Percentiles rank a stretch among this genome's conserved stretches.
phyloP scores from a whole-genome alignment of 2,888 invertebrate genomes.

The Cephus nigrinus region DNA sequence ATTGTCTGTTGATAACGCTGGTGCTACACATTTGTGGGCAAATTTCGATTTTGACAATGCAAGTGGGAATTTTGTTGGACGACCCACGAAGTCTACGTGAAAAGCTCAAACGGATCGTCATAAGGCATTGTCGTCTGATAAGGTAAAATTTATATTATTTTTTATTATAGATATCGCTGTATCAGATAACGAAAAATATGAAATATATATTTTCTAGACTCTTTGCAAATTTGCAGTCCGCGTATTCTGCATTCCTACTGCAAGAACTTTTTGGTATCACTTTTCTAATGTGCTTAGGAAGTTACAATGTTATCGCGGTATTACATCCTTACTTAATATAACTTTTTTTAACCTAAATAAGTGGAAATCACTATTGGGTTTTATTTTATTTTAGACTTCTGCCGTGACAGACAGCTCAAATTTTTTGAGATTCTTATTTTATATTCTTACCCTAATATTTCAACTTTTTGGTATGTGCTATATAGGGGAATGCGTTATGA shows the following conservation, averaged over 20 bases:
- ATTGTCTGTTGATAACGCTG: slow-evolving; percentile 23
- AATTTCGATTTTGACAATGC: slow-evolving; percentile 17
- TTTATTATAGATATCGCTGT: neutral
- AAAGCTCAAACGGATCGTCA: neutral
- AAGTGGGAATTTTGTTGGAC: slow-evolving; percentile 1
- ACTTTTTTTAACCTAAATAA: neutral
- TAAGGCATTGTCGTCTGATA: neutral
- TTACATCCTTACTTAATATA: neutral
- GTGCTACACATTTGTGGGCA: slow-evolving; percentile 29
- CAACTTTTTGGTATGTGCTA: slow-evolving; percentile 34
- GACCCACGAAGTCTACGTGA: too few relatives aligned
- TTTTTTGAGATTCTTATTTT: slow-evolving; percentile 16
- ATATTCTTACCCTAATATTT: slow-evolving; percentile 25
- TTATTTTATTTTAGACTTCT: neutral
- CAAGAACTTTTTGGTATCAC: slow-evolving; percentile 18
- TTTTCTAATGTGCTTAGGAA: slow-evolving; percentile 24
- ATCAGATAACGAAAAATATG: neutral
- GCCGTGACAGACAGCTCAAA: neutral
- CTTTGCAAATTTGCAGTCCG: neutral
- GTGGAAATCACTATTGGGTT: neutral
- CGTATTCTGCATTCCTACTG: slow-evolving; percentile 13
- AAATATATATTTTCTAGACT: neutral
- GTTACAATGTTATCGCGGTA: slow-evolving; percentile 21
- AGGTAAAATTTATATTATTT: neutral
- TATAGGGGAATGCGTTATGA: slow-evolving; percentile 35